Base-by-base conservation (phyloP, 2,888 invertebrate genomes). In the Arge pagana region DNA sequence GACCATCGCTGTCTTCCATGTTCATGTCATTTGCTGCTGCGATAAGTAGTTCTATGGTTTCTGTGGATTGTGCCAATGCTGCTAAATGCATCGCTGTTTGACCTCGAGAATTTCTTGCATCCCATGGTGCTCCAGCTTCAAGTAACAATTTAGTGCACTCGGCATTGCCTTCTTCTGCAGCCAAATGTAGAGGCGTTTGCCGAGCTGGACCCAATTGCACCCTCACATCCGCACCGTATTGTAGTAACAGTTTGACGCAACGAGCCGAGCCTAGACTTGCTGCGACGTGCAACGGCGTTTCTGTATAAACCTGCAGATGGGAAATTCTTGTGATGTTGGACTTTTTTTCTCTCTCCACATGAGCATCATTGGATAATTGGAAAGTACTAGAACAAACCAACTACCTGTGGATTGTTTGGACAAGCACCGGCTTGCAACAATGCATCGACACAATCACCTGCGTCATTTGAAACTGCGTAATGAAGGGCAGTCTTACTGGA, bases 11-110 rank as follows among this genome's bases (percentile, higher is more conserved):
- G 61, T 93, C 92, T 35, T 81, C 79, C 0, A 84, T 84, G 63
- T 86, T 84, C 0, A 85, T 85, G 63, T 83, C 81, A 0, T 86
- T 88, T 1, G 83, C 83, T 55, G 82, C 80, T 21, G 80, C 81
- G 13, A 93, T 82, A 4, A 93, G 78, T 3, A 87, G 64, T 57
- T 90, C 88, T 3, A 90, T 80, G 0, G 88, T 88, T 77, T 91
- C 90, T 0, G 86, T 79, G 18, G 90, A 88, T 75, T 92, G 92
- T 0, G 90, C 86, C 52, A 90, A 76, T 5, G 90, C 86, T 3
- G 94, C 93, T 55, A 93, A 77, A 74, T 96, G 95, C 51, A 95
- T 78, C 0, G 94, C 87, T 0, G 92, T 91, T 77, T 93, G 91
- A 52, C 85, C 84, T 67, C 88, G 85, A 45, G 83, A 82, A 75